Evolutionary conservation across 2,888 invertebrate genomes (phyloP).

Genomic region (Lydus trimaculatus): DNA sequence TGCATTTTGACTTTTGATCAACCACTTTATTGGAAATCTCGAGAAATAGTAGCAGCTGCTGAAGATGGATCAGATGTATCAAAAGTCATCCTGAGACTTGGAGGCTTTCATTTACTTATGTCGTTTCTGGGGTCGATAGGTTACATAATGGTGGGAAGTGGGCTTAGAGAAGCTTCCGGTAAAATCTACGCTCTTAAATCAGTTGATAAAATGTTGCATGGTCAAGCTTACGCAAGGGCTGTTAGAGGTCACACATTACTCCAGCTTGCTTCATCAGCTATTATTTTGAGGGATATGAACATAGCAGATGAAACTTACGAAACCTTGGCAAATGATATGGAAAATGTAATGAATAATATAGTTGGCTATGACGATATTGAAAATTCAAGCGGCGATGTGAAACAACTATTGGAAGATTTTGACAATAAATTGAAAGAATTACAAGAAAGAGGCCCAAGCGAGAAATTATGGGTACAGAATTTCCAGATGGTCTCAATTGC

Average conservation of each 20-base stretch:
- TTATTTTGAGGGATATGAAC: neutral
- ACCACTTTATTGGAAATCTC: neutral
- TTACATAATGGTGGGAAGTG: constrained; percentile 54
- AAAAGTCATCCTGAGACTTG: constrained; percentile 44
- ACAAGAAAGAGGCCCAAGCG: no score
- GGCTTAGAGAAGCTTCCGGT: constrained; percentile 44
- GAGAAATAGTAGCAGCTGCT: constrained; percentile 27
- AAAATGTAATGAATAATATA: no score
- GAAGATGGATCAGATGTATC: constrained; percentile 44
- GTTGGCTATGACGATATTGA: no score
- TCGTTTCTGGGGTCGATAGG: constrained; percentile 52
- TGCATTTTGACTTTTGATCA: neutral
- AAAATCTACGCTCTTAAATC: constrained; percentile 45
- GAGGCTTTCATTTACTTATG: constrained; percentile 49
- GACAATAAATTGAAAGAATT: no score
- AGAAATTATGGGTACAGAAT: no score
- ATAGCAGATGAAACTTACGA: no score
- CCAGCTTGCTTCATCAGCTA: neutral
- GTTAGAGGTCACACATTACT: constrained; percentile 30
- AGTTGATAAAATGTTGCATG: constrained; percentile 40
- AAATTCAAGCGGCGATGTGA: no score
- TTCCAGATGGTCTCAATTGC: no score
- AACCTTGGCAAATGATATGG: no score
- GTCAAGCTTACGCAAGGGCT: constrained; percentile 41
- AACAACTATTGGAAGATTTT: no score